phyloP scores from a whole-genome alignment of 1,140 invertebrate genomes.

The Trialeurodes vaporariorum region DNA sequence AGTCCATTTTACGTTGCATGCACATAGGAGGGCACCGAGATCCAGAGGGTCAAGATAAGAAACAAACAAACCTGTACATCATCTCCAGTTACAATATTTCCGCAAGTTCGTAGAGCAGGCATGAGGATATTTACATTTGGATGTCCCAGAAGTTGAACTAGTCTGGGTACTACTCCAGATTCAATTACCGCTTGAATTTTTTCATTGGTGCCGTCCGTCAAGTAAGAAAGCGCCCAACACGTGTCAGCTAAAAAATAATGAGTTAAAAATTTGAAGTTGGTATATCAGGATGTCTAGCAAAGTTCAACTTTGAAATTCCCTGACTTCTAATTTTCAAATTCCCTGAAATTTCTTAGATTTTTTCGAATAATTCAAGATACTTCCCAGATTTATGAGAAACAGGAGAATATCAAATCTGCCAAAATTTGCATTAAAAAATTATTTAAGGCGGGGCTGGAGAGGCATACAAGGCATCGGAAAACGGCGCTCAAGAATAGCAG shows the following conservation, averaged over 20 bases:
- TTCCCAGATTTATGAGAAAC: too few relatives aligned
- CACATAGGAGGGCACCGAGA: background rate
- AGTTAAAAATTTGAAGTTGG: too few relatives aligned
- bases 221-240: conserved; percentile 93
- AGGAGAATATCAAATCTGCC: too few relatives aligned
- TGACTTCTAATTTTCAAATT: too few relatives aligned
- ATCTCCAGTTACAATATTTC: conserved; percentile 79
- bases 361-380: too few relatives aligned
- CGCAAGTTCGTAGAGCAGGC: conserved; percentile 74
- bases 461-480: too few relatives aligned
- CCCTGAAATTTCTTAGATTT: too few relatives aligned
- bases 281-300: too few relatives aligned
- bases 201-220: conserved; percentile 88
- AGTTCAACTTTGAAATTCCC: too few relatives aligned
- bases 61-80: conserved; percentile 47
- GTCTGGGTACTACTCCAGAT: conserved; percentile 53
- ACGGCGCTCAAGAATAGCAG: too few relatives aligned
- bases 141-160: conserved; percentile 63
- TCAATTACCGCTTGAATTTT: conserved; percentile 78
- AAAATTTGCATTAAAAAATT: too few relatives aligned
- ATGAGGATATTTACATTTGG: conserved; percentile 66
- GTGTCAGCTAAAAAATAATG: conserved; percentile 73
- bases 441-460: too few relatives aligned
- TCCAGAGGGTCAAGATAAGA: background rate
- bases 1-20: conserved; percentile 4